A percentile compares a stretch with the other conserved stretches of the same genome.
phyloP scores from a whole-genome alignment of 1,140 invertebrate species.

The Brachystomella parvula region DNA sequence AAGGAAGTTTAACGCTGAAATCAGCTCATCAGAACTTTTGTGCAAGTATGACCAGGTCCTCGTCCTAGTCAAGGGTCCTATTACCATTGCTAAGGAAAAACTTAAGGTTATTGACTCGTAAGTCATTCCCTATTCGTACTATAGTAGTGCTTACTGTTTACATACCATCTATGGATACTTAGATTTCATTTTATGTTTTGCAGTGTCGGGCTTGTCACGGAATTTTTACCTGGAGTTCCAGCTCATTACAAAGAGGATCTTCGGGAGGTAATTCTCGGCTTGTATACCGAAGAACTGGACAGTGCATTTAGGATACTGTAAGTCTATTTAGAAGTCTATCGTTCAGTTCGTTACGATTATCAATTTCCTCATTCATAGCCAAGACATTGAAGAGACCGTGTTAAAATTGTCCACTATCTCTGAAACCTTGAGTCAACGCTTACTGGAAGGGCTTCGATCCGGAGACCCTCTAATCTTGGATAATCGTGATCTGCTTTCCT shows the following conservation, averaged over 20 bases:
- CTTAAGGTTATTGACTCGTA: slow-evolving; percentile 19
- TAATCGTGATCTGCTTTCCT: not conserved
- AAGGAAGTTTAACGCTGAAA: slow-evolving; percentile 4
- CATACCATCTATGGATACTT: slow-evolving; percentile 8
- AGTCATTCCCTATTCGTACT: not conserved
- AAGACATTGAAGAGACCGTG: slow-evolving; percentile 18
- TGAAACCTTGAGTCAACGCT: slow-evolving; percentile 16
- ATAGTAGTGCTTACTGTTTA: not conserved
- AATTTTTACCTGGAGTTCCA: slow-evolving; percentile 12
- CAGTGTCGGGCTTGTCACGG: slow-evolving; percentile 8
- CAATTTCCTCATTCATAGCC: slow-evolving; percentile 2
- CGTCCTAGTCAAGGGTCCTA: slow-evolving; percentile 6
- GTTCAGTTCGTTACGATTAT: slow-evolving; percentile 1
- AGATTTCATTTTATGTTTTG: not conserved
- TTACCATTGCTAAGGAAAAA: slow-evolving; percentile 22
- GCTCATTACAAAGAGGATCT: slow-evolving; percentile 10
- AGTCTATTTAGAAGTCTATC: slow-evolving; percentile 11
- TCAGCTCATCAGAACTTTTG: slow-evolving; percentile 9
- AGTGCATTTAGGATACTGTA: slow-evolving; percentile 20
- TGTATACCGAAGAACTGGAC: slow-evolving; percentile 21
- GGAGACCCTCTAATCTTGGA: not conserved
- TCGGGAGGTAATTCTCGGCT: slow-evolving; percentile 13
- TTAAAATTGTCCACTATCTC: slow-evolving; percentile 13
- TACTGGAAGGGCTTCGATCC: slow-evolving; percentile 6
- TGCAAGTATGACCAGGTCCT: slow-evolving; percentile 15